Base-by-base conservation (phyloP, 2,113 vertebrate genomes). In the Heptranchias perlo region DNA sequence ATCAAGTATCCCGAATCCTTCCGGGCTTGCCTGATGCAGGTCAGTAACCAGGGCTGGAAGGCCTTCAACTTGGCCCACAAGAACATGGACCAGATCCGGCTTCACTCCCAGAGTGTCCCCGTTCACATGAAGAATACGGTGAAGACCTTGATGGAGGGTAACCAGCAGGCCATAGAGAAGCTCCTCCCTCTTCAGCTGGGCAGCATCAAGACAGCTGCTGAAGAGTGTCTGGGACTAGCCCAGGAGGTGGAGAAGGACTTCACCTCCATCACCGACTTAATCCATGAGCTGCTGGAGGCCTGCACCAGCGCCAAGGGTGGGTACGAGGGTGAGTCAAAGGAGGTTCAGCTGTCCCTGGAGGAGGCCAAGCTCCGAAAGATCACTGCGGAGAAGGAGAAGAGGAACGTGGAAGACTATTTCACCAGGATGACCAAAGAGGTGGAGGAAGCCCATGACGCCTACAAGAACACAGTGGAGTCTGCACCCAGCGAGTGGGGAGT, bases 81-180 rank as follows among this genome's bases (percentile, higher is more conserved):
- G 4, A 96, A 96, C 96, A 96, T 97, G 97, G 96, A 97, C 91
- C 96, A 96, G 86, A 97, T 97, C n/a, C 52, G 96, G 44, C 94
- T 96, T 18, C 96, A 96, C 16, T 96, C 97, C 23, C 62, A 44
- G 39, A 95, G 93, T 13, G 64, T 95, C 8, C 93, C 93, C 2
- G 21, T 0, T 1, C 93, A 95, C 64, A 25, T 69, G 93, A 23
- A 35, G 18, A 5, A 1, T 0, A 11, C 61, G 0, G 39, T 95
- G 8, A 23, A 49, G 6, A 67, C 93, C 8, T 8, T 95, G 23
- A 35, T 95, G 93, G 2, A n/a, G 0, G 62, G 62, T 1, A 44
- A 67, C 39, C 23, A 10, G 39, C 1, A n/a, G 6, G 21, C 16
- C 18, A 3, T 67, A 39, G 11, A 28, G 35, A 54, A n/a, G n/a